Evolutionary conservation across 2,888 invertebrate species (phyloP).

Genomic region (Parelbella ahira): DNA sequence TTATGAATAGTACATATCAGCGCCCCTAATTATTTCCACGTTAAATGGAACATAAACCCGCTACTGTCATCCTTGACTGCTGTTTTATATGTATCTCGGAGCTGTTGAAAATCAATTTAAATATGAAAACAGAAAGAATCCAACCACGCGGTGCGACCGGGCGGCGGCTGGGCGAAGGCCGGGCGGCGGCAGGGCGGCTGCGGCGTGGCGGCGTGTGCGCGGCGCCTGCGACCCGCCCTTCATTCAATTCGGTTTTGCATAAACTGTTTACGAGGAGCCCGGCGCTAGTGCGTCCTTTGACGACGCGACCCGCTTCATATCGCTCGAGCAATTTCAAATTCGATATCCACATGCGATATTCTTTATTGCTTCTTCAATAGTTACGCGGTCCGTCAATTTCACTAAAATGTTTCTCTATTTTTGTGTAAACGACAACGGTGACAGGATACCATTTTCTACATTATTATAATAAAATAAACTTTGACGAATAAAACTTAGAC

Average conservation of each 20-base stretch:
- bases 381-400: slow-evolving; percentile 21
- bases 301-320: slow-evolving; percentile 18
- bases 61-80: too few species aligned
- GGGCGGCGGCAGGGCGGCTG: too few species aligned
- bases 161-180: slow-evolving; percentile 22
- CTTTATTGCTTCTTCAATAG: slow-evolving; percentile 18
- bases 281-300: slow-evolving; percentile 28
- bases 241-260: slow-evolving; percentile 72
- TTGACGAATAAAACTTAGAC: too few species aligned
- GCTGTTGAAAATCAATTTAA: slow-evolving; percentile 21
- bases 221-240: slow-evolving; percentile 49
- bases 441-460: too few species aligned
- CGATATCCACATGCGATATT: slow-evolving; percentile 17
- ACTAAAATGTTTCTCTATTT: slow-evolving; percentile 7
- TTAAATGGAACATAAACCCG: too few species aligned
- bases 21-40: too few species aligned
- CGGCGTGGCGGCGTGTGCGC: too few species aligned
- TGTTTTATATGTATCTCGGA: slow-evolving; percentile 11
- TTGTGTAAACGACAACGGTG: slow-evolving; percentile 3
- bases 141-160: slow-evolving; percentile 22
- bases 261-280: slow-evolving; percentile 62
- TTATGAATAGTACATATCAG: too few species aligned
- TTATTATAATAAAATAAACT: too few species aligned
- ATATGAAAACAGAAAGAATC: slow-evolving; percentile 21
- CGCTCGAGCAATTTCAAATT: slow-evolving; percentile 28